Evolutionary conservation across 2,113 vertebrate genomes (phyloP).

Genomic region (Perca flavescens): DNA sequence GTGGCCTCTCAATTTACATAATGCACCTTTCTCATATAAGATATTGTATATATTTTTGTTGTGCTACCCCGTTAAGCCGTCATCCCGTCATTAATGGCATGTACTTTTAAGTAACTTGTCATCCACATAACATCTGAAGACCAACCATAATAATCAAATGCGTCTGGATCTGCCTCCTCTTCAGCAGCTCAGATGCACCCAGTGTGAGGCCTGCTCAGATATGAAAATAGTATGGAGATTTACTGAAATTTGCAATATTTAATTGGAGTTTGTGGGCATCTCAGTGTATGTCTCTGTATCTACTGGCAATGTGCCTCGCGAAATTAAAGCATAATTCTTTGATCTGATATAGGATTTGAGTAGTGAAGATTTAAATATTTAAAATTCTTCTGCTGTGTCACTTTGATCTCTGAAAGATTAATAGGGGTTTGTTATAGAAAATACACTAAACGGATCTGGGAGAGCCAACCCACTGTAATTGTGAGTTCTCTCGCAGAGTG

Average conservation of each 20-base stretch:
- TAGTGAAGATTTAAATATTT: conserved; percentile 87
- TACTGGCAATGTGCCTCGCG: conserved; percentile 75
- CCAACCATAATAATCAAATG: conserved; percentile 78
- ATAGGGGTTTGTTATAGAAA: conserved; percentile 86
- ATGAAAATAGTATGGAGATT: conserved; percentile 79
- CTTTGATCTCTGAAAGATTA: conserved; percentile 86
- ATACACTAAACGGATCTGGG: conserved; percentile 81
- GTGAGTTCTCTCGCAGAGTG: conserved; percentile 79
- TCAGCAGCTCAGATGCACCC: conserved; percentile 60
- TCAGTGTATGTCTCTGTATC: conserved; percentile 79
- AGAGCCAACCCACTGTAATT: conserved; percentile 83
- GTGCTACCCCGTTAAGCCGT: conserved; percentile 36
- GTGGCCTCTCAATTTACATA: conserved; percentile 23
- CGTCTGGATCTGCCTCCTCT: conserved; percentile 53
- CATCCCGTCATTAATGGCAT: conserved; percentile 69
- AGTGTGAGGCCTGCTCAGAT: conserved; percentile 76
- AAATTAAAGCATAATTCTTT: conserved; percentile 86
- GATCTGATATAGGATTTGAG: conserved; percentile 86
- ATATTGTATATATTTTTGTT: conserved; percentile 50
- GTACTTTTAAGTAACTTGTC: conserved; percentile 80
- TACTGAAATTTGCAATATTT: conserved; percentile 79
- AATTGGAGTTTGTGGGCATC: conserved; percentile 84
- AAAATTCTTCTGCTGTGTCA: conserved; percentile 83
- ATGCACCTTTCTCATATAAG: conserved; percentile 34
- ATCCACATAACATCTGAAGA: conserved; percentile 71